Evolutionary conservation across 2,113 vertebrate genomes (phyloP).

Genomic region (Sturnira hondurensis): DNA sequence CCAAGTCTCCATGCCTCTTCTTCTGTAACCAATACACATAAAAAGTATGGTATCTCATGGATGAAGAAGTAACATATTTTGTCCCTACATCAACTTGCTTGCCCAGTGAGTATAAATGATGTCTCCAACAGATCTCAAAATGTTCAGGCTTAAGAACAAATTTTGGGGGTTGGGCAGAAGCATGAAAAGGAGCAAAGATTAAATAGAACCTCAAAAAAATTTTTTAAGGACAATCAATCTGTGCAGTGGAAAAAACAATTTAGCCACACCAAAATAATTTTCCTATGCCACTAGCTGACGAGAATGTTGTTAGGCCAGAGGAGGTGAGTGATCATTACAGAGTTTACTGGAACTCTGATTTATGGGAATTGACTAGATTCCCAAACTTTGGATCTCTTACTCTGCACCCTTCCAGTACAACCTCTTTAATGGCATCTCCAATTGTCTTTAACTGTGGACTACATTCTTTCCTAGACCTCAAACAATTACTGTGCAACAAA

Average conservation of each 20-base stretch:
- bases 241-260: not conserved
- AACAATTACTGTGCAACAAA: not conserved
- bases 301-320: not conserved
- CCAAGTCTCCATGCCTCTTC: not conserved
- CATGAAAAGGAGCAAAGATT: not conserved
- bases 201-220: not conserved
- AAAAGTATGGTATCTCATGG: not conserved
- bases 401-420: not conserved
- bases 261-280: not conserved
- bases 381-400: not conserved
- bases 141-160: not conserved
- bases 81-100: not conserved
- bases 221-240: not conserved
- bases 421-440: not conserved
- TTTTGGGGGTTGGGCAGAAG: not conserved
- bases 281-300: not conserved
- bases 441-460: not conserved
- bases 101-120: not conserved
- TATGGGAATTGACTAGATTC: not conserved
- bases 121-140: not conserved
- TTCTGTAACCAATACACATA: not conserved
- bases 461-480: not conserved
- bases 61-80: not conserved
- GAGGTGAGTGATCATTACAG: not conserved
- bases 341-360: not conserved